Conservation (phyloP, 2,888 invertebrate genomes). For the Pristionchus maxplancki region DNA sequence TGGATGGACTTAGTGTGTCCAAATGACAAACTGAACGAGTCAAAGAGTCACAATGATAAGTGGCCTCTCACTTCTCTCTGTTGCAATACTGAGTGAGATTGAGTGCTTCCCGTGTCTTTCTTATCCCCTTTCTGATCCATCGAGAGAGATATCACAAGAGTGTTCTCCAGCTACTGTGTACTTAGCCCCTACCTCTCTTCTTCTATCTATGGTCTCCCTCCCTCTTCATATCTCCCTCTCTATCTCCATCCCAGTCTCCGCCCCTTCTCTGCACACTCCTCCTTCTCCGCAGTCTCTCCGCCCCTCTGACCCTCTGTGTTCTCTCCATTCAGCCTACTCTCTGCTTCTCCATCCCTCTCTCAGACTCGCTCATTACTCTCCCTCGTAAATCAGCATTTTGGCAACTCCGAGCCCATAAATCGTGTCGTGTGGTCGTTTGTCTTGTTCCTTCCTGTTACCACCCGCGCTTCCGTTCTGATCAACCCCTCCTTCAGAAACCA, state of each 20-base stretch:
- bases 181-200: constrained; percentile 32
- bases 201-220: constrained; percentile 33
- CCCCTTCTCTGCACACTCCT: constrained; percentile 17
- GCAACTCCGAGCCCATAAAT: constrained; percentile 51
- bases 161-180: constrained; percentile 34
- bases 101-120: background rate
- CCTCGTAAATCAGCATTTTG: constrained; percentile 53
- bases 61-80: constrained; percentile 13
- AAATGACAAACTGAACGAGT: constrained; percentile 44
- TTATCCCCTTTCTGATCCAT: background rate
- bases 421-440: constrained; percentile 18
- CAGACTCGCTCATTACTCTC: constrained; percentile 50
- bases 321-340: constrained; percentile 11
- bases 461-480: background rate
- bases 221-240: constrained; percentile 32
- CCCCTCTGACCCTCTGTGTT: background rate
- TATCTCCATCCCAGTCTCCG: constrained; percentile 36
- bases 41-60: constrained; percentile 24
- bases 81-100: constrained; percentile 31
- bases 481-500: constrained; percentile 1
- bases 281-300: background rate
- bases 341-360: background rate
- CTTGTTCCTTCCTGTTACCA: constrained; percentile 11
- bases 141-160: background rate
- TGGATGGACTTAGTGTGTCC: constrained; percentile 47